Base-by-base conservation (phyloP, 1,140 invertebrate species). In the Pectinophora gossypiella region DNA sequence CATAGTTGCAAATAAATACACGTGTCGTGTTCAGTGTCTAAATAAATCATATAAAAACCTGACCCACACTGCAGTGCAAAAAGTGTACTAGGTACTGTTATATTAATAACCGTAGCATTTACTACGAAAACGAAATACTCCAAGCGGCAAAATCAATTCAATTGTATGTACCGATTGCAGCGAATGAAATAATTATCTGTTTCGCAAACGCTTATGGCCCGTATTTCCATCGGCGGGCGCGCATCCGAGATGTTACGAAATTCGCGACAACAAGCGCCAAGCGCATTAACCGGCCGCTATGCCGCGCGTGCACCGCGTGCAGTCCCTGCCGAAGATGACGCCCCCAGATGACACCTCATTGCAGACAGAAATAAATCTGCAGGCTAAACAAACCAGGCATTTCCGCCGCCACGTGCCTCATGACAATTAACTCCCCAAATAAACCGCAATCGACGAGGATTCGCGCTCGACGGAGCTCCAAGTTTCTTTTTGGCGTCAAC, bases 281-380 rank as follows among this genome's bases (percentile, higher is more conserved):
- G 56, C 60, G 54, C 62, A 15, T 40, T 40, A 56, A 50, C 54
- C 64, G 57, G 35, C 42, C n/a, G 20, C 27, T 15, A 7, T 12
- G 15, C 44, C 55, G 51, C 62, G 49, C 43, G 55, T 47, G 58
- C 54, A 59, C 61, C 62, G 56, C 52, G 18, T 13, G 19, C 50
- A 36, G 47, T 15, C 32, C 23, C 23, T 27, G 13, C 43, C 64
- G 51, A 76, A 74, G 74, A 77, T 76, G 75, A 80, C 72, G 70
- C 68, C 64, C 74, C 63, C 68, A 76, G 70, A 76, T 79, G 74
- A 83, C 79, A 80, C 65, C 59, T 63, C 38, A 15, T 9, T 54
- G 58, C 59, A 68, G 64, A 74, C 72, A 72, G 64, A 86, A 84
- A 86, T 86, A 86, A 84, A 75, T 82, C 65, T 71, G 80, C 74